phyloP scores from a whole-genome alignment of 1,140 invertebrate genomes.

The Drepana arcuata region DNA sequence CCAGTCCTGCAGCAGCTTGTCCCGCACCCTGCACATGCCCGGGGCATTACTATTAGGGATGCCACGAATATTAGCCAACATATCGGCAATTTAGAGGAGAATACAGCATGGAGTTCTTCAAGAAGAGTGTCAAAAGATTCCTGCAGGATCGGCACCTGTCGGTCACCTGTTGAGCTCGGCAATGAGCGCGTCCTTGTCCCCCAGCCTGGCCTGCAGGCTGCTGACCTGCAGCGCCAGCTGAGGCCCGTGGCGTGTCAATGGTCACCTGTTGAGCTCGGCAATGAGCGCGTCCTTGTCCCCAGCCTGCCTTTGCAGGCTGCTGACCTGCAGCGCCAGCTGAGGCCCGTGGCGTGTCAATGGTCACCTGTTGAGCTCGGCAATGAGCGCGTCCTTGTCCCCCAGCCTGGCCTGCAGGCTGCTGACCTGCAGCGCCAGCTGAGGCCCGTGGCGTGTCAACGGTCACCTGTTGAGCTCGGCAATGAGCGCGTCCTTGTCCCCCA shows the following conservation, averaged over 20 bases:
- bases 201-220: constrained; percentile 40
- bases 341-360: too few species aligned
- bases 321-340: constrained; percentile 44
- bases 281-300: constrained; percentile 62
- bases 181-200: constrained; percentile 62
- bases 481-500: constrained; percentile 58
- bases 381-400: constrained; percentile 58
- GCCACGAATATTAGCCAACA: too few species aligned
- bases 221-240: constrained; percentile 43
- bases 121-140: too few species aligned
- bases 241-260: constrained; percentile 43
- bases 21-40: constrained; percentile 35
- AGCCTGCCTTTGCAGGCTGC: constrained; percentile 39
- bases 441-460: constrained; percentile 37
- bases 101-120: too few species aligned
- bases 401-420: constrained; percentile 41
- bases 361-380: constrained; percentile 55
- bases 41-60: too few species aligned
- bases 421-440: constrained; percentile 45
- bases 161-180: constrained; percentile 52
- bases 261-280: constrained; percentile 50
- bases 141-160: too few species aligned
- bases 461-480: constrained; percentile 59
- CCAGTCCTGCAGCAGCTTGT: constrained; percentile 39
- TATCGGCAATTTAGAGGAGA: too few species aligned